Conservation (phyloP, 1,140 invertebrate species). For the Lordiphosa stackelbergi region DNA sequence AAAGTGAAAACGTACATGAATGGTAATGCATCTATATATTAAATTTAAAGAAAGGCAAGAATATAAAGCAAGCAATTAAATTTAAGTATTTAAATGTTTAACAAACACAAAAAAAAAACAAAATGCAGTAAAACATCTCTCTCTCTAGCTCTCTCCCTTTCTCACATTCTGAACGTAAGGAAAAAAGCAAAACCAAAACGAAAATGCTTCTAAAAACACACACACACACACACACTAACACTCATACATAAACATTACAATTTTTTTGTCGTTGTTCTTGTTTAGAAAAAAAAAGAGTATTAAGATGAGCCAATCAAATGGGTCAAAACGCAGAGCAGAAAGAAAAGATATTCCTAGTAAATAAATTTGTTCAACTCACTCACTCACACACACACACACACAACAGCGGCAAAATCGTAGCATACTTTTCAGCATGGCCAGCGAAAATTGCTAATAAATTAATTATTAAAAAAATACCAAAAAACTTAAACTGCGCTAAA, state of each 20-base stretch:
- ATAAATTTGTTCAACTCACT: conserved; percentile 54
- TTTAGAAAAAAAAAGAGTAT: conserved; percentile 35
- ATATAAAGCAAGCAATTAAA: conserved; percentile 72
- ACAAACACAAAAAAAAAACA: conserved; percentile 34
- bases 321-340: conserved; percentile 22
- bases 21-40: conserved; percentile 74
- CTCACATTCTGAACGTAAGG: conserved; percentile 8
- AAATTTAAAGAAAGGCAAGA: conserved; percentile 65
- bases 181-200: conserved; percentile 12
- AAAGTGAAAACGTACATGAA: conserved; percentile 56
- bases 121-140: conserved; percentile 43
- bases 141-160: conserved; percentile 40
- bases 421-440: conserved; percentile 40
- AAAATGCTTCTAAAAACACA: conserved; percentile 8
- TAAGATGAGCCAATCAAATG: conserved; percentile 14
- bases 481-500: conserved; percentile 15
- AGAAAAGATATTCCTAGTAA: conserved; percentile 60
- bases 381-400: conserved; percentile 21
- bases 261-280: conserved; percentile 39
- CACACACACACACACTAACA: conserved; percentile 7
- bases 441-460: conserved; percentile 14
- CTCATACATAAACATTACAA: not conserved
- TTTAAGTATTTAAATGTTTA: conserved; percentile 73
- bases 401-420: conserved; percentile 19
- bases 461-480: conserved; percentile 17